phyloP scores from a whole-genome alignment of 1,140 invertebrate species.

The Lepidurus apus region DNA sequence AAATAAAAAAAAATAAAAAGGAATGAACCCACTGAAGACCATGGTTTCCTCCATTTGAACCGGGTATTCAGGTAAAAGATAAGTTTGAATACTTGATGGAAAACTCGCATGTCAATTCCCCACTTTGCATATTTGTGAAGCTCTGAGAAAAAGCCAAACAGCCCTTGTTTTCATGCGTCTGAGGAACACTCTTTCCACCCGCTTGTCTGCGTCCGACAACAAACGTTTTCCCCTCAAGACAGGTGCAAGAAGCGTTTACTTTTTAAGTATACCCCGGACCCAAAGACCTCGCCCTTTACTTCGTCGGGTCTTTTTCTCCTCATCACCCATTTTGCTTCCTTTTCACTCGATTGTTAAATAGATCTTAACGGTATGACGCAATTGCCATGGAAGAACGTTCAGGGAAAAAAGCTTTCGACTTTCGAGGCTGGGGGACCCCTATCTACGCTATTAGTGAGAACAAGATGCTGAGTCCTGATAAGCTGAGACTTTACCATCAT shows the following conservation, averaged over 20 bases:
- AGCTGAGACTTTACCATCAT: not conserved
- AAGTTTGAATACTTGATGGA: conserved; percentile 2
- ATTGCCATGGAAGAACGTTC: not conserved
- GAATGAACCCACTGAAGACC: not conserved
- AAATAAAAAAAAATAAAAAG: no score
- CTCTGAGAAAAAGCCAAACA: not conserved
- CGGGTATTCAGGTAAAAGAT: not conserved
- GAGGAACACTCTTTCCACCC: not conserved
- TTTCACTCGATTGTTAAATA: not conserved
- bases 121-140: not conserved
- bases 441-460: not conserved
- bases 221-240: not conserved
- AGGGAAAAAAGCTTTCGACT: not conserved
- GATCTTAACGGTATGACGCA: not conserved
- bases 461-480: not conserved
- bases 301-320: not conserved
- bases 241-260: not conserved
- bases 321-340: not conserved
- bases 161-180: not conserved
- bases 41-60: not conserved
- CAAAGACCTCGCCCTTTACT: not conserved
- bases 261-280: not conserved
- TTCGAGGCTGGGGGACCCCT: not conserved
- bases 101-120: not conserved
- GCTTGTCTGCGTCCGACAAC: not conserved